Percentiles rank a stretch among this genome's conserved stretches.
Conservation (phyloP, 1,140 invertebrate species). For the Lordiphosa mommai region DNA sequence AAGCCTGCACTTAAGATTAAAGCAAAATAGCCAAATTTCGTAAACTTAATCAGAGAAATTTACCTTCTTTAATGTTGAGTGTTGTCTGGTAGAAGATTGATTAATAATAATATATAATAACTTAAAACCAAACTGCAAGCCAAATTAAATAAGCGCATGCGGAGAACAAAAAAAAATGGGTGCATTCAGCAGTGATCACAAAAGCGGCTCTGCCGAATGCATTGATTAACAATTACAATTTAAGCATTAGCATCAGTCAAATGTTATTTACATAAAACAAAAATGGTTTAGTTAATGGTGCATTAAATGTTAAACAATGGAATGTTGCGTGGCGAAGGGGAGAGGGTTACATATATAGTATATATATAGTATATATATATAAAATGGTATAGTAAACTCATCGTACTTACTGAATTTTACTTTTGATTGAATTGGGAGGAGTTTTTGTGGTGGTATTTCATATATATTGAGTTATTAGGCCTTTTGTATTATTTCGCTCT, state of each 20-base stretch:
- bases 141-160: background rate
- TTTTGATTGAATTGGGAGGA: constrained; percentile 46
- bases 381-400: constrained; percentile 48
- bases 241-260: too few species aligned
- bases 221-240: too few species aligned
- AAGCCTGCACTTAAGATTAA: background rate
- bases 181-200: too few species aligned
- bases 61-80: constrained; percentile 1
- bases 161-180: too few species aligned
- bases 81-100: background rate
- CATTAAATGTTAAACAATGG: too few species aligned
- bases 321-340: constrained; percentile 9
- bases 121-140: constrained; percentile 1
- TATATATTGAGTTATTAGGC: constrained; percentile 22
- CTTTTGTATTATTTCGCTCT: constrained; percentile 21
- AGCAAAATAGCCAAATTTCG: background rate
- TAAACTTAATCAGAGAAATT: too few species aligned
- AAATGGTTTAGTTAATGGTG: too few species aligned
- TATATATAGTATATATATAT: too few species aligned
- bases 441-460: constrained; percentile 23
- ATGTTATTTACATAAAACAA: too few species aligned
- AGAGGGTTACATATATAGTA: constrained; percentile 18
- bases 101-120: background rate
- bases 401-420: constrained; percentile 73
- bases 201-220: too few species aligned